Evolutionary conservation across 1,140 invertebrate genomes (phyloP), one percentile per base, ranked within the genome.

Genomic region (Orius laevigatus): DNA sequence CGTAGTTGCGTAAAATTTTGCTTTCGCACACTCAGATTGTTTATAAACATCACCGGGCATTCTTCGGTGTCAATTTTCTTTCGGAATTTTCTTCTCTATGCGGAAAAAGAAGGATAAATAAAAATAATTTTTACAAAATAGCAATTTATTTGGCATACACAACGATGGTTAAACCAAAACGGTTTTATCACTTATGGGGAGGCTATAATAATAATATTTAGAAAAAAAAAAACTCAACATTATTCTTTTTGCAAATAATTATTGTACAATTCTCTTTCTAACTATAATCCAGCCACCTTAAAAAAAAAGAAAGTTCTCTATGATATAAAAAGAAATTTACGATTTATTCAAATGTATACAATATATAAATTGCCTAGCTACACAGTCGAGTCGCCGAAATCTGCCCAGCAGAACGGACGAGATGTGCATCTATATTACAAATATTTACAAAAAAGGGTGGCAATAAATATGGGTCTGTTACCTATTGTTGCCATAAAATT

Each of bases 141-240:
- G 25, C 31, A 12, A 46, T 51, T 46, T 46, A 46, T 47, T 51
- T 51, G 49, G 49, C 49, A 51, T 51, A 46, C 15, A 46, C 43
- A 51, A 51, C 49, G 46, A 43, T 34, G 20, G 49, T 40, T 40
- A 36, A 51, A 51, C 33, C 25, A 15, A 18, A 8, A 31, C 25
- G 25, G 25, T 25, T 25, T 25, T 25, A 25, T 48, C 34, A 48
- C 10, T 48, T 20, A 14, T 4, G 3, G 15, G 36, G 36, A 14
- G 12, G n/a, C 36, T 14, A 16, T 39, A 16, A 39, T 12, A 14
- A 39, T 16, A 39, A 14, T 12, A 16, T 16, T 16, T 47, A 36
- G 9, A 47, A 36, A 47, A 12, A 9, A 19, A 16, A 39, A 12
- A 47, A 36, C 3, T 31, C 3, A 46, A 2, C 4, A 32, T n/a